Percentiles rank a stretch among this genome's conserved stretches.
phyloP scores from a whole-genome alignment of 2,888 invertebrate species.

The Oasisia sp. region DNA sequence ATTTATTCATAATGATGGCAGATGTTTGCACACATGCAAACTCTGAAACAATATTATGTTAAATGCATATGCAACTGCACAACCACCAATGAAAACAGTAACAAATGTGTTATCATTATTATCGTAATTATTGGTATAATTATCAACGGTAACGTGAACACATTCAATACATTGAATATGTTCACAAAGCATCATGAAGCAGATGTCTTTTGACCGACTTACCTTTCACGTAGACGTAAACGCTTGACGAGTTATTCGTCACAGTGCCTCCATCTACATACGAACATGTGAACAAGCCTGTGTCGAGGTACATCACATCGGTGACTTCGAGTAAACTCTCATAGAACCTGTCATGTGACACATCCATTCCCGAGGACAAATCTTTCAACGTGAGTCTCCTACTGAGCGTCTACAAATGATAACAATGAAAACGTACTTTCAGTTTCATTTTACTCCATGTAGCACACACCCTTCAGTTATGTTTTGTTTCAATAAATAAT shows the following conservation, averaged over 20 bases:
- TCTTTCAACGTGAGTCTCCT: not conserved
- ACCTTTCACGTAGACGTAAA: not conserved
- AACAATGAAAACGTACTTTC: not conserved
- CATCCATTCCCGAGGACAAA: not conserved
- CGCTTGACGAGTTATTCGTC: not conserved
- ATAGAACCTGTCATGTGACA: not conserved
- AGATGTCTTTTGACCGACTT: not conserved
- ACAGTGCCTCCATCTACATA: not conserved
- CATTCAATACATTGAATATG: not conserved
- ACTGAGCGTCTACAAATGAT: not conserved
- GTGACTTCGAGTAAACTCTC: constrained; percentile 1
- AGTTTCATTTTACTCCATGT: too few relatives aligned
- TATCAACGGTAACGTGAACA: not conserved
- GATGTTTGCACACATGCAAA: too few relatives aligned
- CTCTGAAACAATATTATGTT: too few relatives aligned
- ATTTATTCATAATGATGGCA: too few relatives aligned
- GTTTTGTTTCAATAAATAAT: too few relatives aligned
- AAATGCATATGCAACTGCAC: too few relatives aligned
- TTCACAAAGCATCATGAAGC: not conserved
- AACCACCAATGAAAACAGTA: too few relatives aligned
- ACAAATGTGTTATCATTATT: too few relatives aligned
- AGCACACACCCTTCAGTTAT: too few relatives aligned
- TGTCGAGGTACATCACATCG: not conserved
- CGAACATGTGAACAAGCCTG: not conserved
- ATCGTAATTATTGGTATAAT: too few relatives aligned